Percentiles rank a stretch among this genome's conserved stretches.
phyloP scores from a whole-genome alignment of 2,113 vertebrate genomes.

The Hypanus sabinus region DNA sequence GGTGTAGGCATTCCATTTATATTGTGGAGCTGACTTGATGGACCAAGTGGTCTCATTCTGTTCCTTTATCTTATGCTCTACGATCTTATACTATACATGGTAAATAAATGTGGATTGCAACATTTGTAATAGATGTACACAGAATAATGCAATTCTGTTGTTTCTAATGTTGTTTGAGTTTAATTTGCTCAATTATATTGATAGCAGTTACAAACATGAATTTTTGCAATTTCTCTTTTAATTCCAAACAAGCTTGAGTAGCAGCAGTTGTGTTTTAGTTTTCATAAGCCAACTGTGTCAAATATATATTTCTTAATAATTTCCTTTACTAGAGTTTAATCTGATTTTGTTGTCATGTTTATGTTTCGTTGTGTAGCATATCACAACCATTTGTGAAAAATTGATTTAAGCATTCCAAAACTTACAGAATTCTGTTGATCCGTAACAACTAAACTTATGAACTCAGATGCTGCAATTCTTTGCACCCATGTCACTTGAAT shows the following conservation, averaged over 20 bases:
- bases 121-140: no score
- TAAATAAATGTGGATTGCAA: background rate
- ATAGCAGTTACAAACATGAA: background rate
- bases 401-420: background rate
- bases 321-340: background rate
- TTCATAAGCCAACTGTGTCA: background rate
- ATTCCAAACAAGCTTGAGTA: background rate
- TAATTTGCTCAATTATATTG: background rate
- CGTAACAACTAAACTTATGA: background rate
- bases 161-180: background rate
- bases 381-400: background rate
- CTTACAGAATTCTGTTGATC: background rate
- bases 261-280: background rate
- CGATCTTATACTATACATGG: background rate
- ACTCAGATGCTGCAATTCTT: background rate
- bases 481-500: background rate
- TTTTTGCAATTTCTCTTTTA: background rate
- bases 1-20: background rate
- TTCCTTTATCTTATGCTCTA: no score
- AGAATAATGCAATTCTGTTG: background rate
- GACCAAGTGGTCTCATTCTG: no score
- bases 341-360: background rate
- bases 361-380: background rate
- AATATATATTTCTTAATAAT: background rate
- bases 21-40: no score